A percentile compares a stretch with the other conserved stretches of the same genome.
Conservation (phyloP, 2,113 vertebrate species). For the Columbina picui region DNA sequence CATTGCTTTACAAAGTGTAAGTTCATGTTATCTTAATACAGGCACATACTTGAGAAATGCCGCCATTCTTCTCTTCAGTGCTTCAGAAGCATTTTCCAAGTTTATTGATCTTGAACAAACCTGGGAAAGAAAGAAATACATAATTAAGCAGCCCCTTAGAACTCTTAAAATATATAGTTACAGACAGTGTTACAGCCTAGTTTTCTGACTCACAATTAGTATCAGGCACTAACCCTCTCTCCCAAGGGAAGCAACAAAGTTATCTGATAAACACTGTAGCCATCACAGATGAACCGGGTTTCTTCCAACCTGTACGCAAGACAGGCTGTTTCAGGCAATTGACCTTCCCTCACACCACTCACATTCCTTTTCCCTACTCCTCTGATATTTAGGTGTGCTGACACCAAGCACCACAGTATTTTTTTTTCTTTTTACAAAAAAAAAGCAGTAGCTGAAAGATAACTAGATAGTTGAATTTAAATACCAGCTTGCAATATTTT, state of each 20-base stretch:
- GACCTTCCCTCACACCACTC: background rate
- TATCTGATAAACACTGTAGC: background rate
- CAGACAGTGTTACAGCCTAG: background rate
- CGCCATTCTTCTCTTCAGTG: conserved; percentile 84
- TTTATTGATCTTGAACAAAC: conserved; percentile 89
- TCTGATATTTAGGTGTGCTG: background rate
- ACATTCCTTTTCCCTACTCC: background rate
- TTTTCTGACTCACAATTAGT: background rate
- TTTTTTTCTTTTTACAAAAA: background rate
- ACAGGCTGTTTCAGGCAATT: background rate
- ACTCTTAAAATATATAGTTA: background rate
- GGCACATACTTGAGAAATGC: conserved; percentile 89
- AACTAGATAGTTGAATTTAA: background rate
- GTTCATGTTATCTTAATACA: background rate
- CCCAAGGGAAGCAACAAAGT: background rate
- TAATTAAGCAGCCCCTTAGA: background rate
- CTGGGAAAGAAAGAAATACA: conserved; percentile 72
- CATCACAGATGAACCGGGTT: background rate
- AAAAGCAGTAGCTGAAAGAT: background rate
- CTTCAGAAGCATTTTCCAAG: conserved; percentile 82
- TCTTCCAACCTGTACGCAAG: background rate
- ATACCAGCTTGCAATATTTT: background rate
- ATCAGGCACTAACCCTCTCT: background rate
- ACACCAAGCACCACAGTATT: accelerated
- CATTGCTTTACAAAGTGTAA: background rate